Percentiles rank a stretch among this genome's conserved stretches.
Conservation (phyloP, 2,113 vertebrate species). For the Oreochromis aureus region DNA sequence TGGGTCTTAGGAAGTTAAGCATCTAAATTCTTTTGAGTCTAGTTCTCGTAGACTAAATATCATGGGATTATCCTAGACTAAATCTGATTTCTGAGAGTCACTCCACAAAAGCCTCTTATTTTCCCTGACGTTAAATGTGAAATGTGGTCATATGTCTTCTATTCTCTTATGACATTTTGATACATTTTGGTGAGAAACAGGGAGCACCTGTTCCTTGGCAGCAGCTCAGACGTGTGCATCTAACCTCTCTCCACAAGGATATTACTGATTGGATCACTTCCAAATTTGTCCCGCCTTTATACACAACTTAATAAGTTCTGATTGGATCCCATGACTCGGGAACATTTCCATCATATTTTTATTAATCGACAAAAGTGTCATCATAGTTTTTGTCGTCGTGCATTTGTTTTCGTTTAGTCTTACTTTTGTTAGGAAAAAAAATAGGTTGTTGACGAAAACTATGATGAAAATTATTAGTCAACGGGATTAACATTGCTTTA, state of each 20-base stretch:
- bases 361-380: neutral
- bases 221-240: neutral
- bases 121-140: neutral
- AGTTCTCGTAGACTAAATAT: fast-evolving
- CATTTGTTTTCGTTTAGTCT: neutral
- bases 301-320: neutral
- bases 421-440: neutral
- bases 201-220: neutral
- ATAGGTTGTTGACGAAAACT: fast-evolving
- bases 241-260: neutral
- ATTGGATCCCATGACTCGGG: neutral
- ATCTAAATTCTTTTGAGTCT: neutral
- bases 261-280: neutral
- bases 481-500: neutral
- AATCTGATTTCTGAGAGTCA: neutral
- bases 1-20: too few relatives aligned
- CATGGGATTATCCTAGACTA: neutral
- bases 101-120: neutral
- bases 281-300: neutral
- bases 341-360: neutral
- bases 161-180: neutral
- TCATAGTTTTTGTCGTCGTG: neutral
- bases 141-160: neutral
- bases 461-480: neutral
- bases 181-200: neutral